phyloP scores from a whole-genome alignment of 2,888 invertebrate species.

The Parochlus steinenii region DNA sequence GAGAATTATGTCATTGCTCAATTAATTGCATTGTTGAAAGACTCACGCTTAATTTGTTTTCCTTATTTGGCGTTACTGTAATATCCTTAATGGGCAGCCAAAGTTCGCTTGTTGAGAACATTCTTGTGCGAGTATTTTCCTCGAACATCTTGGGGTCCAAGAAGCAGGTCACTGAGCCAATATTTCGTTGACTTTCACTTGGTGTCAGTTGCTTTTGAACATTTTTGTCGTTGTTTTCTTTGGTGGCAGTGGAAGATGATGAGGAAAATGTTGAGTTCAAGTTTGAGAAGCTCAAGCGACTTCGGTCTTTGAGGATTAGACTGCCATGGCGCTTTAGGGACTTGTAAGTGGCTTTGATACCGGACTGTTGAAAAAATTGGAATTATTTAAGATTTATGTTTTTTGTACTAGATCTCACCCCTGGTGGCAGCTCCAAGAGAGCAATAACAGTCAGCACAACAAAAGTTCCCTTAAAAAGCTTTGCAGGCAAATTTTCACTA shows the following conservation, averaged over 20 bases:
- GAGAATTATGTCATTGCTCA: no score
- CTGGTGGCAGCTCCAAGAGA: conserved; percentile 26
- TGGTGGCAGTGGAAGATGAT: conserved; percentile 1
- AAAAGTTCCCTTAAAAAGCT: conserved; percentile 28
- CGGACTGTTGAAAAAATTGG: conserved; percentile 16
- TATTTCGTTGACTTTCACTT: conserved; percentile 27
- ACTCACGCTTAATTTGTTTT: no score
- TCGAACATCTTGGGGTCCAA: conserved; percentile 28
- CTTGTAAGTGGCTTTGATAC: conserved; percentile 12
- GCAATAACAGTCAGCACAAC: conserved; percentile 31
- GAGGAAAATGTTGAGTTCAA: conserved; percentile 2
- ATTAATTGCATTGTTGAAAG: no score
- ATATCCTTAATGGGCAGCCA: conserved; percentile 30
- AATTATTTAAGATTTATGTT: conserved; percentile 21
- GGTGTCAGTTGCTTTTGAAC: conserved; percentile 20
- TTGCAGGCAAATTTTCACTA: conserved; percentile 21
- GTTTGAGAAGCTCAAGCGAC: no score
- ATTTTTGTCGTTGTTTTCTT: conserved; percentile 14
- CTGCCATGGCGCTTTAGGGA: conserved; percentile 24
- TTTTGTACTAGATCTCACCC: conserved; percentile 18
- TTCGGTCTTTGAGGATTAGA: conserved; percentile 16
- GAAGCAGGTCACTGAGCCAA: conserved; percentile 31
- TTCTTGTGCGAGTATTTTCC: conserved; percentile 20
- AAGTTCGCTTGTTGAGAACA: conserved; percentile 25
- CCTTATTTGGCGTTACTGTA: conserved; percentile 15